These are phyloP conservation scores for Ecliptopera silaceata DNA, from an alignment of 2,888 invertebrate genomes.

Conservation along the genomic window DNA sequence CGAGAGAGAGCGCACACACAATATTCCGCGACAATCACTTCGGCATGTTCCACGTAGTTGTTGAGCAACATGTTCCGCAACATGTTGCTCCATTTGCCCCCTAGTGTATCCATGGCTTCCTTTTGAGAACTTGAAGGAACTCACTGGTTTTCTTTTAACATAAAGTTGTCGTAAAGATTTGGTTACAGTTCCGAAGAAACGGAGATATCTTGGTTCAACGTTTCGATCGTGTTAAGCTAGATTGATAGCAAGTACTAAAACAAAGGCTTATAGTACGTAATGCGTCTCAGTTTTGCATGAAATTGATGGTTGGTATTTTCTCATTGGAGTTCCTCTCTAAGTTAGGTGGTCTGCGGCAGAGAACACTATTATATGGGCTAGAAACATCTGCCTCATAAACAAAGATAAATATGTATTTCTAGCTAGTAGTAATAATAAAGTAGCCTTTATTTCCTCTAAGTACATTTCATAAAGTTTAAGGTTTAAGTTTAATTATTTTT, in stretches of 20 bases:
- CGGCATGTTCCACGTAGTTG: no score
- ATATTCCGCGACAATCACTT: no score
- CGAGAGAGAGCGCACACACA: no score
- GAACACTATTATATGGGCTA: neutral
- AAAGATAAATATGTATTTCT: neutral
- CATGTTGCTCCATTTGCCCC: no score
- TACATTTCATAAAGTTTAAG: no score
- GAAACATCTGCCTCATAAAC: neutral
- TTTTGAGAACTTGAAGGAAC: slow-evolving; percentile 31
- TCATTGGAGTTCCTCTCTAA: neutral
- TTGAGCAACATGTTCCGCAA: no score
- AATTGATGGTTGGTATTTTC: neutral
- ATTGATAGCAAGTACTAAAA: slow-evolving; percentile 17
- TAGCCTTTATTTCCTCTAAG: no score
- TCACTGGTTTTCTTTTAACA: slow-evolving; percentile 26
- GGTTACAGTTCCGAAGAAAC: slow-evolving; percentile 24
- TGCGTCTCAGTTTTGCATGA: slow-evolving; percentile 1
- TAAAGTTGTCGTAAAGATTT: slow-evolving; percentile 29
- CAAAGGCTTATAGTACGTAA: slow-evolving; percentile 3
- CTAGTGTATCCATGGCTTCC: no score
- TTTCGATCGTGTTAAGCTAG: slow-evolving; percentile 16
- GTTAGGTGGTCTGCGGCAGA: neutral
- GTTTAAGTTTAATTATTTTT: no score
- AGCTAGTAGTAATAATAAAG: no score
- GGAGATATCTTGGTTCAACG: slow-evolving; percentile 12